A percentile compares a stretch with the other conserved stretches of the same genome.
These are phyloP conservation scores for Odocoileus virginianus DNA, from an alignment of 2,113 vertebrate genomes.

Conservation along the genomic window DNA sequence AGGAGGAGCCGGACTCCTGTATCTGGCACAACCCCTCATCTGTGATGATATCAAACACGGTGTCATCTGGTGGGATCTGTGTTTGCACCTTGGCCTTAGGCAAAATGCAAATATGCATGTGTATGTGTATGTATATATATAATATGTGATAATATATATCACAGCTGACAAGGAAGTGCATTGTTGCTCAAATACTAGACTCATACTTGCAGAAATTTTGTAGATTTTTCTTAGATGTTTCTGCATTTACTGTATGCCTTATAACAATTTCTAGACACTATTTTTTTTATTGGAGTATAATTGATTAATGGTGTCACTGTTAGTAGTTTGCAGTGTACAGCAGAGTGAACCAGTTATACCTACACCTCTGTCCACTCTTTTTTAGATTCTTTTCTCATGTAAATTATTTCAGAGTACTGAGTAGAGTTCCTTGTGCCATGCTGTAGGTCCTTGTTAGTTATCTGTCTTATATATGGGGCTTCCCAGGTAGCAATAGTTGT, in stretches of 20 bases:
- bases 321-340: not conserved
- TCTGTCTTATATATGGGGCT: not conserved
- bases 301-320: not conserved
- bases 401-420: not conserved
- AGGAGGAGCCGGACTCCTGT: constrained; percentile 82
- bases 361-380: not conserved
- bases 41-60: constrained; percentile 93
- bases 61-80: constrained; percentile 83
- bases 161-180: not conserved
- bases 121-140: not conserved
- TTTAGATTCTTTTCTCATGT: not conserved
- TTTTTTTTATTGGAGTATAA: not conserved
- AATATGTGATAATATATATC: not conserved
- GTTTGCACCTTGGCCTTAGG: constrained; percentile 64
- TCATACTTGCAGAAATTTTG: not conserved
- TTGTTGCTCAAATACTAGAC: not conserved
- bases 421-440: not conserved
- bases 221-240: not conserved
- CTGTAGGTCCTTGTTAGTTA: not conserved
- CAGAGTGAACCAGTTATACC: not conserved
- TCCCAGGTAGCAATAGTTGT: not conserved
- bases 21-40: constrained; percentile 92
- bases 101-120: not conserved
- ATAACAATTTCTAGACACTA: not conserved
- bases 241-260: not conserved